Percentiles rank a stretch among this genome's conserved stretches.
Conservation (phyloP, 2,888 invertebrate genomes). For the Atrina japonica region DNA sequence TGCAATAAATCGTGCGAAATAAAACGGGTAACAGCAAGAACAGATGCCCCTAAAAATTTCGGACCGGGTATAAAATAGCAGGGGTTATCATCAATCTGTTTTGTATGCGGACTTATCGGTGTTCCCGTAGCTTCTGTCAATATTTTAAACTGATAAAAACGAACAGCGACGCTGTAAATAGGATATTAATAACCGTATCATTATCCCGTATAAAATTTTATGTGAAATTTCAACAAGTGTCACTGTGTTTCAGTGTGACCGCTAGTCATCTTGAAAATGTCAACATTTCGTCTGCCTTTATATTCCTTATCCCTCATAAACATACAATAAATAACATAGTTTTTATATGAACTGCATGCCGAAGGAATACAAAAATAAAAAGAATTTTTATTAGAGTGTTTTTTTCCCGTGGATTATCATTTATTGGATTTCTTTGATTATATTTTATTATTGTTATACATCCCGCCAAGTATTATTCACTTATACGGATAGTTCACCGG, state of each 20-base stretch:
- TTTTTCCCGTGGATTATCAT: neutral
- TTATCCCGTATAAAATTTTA: conserved; percentile 13
- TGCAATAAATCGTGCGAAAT: no score
- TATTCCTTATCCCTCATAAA: neutral
- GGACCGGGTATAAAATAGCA: conserved; percentile 31
- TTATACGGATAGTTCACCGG: no score
- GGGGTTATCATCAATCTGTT: conserved; percentile 25
- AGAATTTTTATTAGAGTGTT: neutral
- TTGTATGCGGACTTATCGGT: conserved; percentile 16
- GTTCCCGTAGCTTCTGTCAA: conserved; percentile 36
- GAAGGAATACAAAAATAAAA: neutral
- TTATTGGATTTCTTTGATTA: no score
- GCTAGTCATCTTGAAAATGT: neutral
- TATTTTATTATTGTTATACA: no score
- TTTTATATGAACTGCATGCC: neutral
- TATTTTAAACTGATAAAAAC: conserved; percentile 28
- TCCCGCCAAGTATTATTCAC: no score
- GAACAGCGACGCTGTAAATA: conserved; percentile 15
- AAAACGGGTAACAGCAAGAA: no score
- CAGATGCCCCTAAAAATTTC: conserved; percentile 11
- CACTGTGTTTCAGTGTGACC: neutral
- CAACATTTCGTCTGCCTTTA: no score
- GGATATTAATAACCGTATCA: conserved; percentile 22
- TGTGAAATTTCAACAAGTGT: conserved; percentile 14
- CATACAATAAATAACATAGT: neutral